These are phyloP conservation scores for Drosophila putrida DNA, from an alignment of 2,888 invertebrate species.

Conservation along the genomic window DNA sequence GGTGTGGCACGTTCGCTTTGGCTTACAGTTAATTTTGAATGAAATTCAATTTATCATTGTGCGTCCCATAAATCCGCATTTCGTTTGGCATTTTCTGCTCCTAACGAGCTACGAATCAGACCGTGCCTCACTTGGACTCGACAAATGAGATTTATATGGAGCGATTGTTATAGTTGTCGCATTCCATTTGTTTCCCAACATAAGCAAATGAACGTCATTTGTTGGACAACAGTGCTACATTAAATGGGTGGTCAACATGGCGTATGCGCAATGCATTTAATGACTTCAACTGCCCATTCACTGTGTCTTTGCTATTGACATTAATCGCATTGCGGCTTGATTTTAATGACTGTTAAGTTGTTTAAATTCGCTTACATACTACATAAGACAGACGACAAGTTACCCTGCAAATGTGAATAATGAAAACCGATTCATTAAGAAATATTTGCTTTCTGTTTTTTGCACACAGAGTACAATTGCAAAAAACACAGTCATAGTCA, in stretches of 20 bases:
- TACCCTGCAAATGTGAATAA: background rate
- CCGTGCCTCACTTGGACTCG: background rate
- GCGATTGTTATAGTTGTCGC: slow-evolving; percentile 51
- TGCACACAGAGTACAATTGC: background rate
- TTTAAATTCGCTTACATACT: slow-evolving; percentile 20
- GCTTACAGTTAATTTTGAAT: slow-evolving; percentile 78
- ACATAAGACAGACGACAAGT: background rate
- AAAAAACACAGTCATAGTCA: slow-evolving; percentile 6
- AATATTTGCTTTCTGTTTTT: background rate
- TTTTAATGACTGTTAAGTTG: slow-evolving; percentile 69
- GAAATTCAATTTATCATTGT: slow-evolving; percentile 80
- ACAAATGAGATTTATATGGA: slow-evolving; percentile 67
- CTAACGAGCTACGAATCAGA: slow-evolving; percentile 37
- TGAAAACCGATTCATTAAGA: no score
- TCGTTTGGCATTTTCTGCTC: slow-evolving; percentile 31
- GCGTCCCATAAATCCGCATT: slow-evolving; percentile 76
- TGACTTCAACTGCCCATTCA: slow-evolving; percentile 58
- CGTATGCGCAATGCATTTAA: slow-evolving; percentile 66
- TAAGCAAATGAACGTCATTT: slow-evolving; percentile 68
- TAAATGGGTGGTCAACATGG: slow-evolving; percentile 39
- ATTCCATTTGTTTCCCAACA: slow-evolving; percentile 57
- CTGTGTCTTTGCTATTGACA: slow-evolving; percentile 62
- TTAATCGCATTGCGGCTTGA: slow-evolving; percentile 64
- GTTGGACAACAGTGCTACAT: slow-evolving; percentile 34
- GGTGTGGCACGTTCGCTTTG: slow-evolving; percentile 68